These are phyloP conservation scores for Dexiosoma caninum DNA, from an alignment of 2,888 invertebrate species.

Conservation along the genomic window DNA sequence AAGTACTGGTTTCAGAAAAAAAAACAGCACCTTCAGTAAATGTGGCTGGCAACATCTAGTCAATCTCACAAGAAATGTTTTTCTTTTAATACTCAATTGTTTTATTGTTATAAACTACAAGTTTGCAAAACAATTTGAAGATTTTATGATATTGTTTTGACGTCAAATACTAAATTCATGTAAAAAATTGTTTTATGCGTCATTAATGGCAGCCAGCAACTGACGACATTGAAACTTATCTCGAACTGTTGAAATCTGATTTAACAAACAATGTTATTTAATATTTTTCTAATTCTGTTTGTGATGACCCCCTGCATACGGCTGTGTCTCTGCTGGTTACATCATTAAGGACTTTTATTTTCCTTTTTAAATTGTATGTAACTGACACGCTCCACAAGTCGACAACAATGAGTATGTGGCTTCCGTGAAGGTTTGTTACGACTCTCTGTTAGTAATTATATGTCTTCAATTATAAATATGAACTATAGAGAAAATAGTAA, in stretches of 20 bases:
- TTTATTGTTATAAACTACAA: too few species aligned
- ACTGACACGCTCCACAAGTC: conserved; percentile 3
- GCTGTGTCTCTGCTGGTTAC: background rate
- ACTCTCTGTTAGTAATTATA: too few species aligned
- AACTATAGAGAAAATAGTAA: too few species aligned
- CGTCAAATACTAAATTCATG: background rate
- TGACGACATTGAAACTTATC: conserved; percentile 16
- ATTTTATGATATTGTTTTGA: background rate
- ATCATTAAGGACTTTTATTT: conserved; percentile 9
- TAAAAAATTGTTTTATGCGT: conserved; percentile 46
- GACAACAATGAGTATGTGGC: too few species aligned
- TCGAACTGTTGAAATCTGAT: background rate
- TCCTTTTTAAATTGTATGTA: conserved; percentile 14
- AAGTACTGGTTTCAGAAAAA: too few species aligned
- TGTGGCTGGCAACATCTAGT: too few species aligned
- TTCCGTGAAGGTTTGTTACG: too few species aligned
- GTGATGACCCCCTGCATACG: conserved; percentile 47
- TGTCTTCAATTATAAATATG: too few species aligned
- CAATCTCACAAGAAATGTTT: too few species aligned
- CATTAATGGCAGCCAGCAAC: conserved; percentile 27
- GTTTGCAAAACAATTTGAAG: background rate
- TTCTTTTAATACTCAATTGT: too few species aligned
- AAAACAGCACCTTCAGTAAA: too few species aligned
- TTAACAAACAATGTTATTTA: conserved; percentile 24
- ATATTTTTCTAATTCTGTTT: conserved; percentile 45